Evolutionary conservation across 2,113 vertebrate species (phyloP), one percentile per base, ranked within the genome.

Genomic region (Galemys pyrenaicus): DNA sequence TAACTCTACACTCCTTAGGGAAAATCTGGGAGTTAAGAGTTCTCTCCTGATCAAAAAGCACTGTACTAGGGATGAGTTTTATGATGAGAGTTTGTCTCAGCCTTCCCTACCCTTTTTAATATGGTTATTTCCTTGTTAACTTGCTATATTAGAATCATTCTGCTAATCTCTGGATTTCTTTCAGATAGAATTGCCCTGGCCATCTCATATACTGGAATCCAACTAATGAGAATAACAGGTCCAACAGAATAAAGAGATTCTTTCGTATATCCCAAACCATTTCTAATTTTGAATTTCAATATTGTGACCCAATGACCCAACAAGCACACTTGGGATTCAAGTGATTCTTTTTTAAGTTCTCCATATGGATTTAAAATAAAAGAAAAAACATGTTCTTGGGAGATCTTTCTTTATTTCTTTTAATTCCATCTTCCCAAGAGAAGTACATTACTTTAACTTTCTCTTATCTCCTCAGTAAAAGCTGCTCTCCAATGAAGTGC

Each of bases 271-370:
- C 37, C 44, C 26, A 96, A 89, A 68, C 58, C 11, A 88, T 46
- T 84, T 51, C 32, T 12, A 70, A 92, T 37, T 81, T 82, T 79
- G 78, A 95, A 88, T 94, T 78, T 74, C 15, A 56, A 58, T 77
- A 84, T 51, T 91, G 13, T 90, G 84, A 88, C 35, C 9, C 56
- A 49, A 64, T 85, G 71, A 85, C 41, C 12, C 49, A 62, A 58
- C 22, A 7, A 56, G 39, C 10, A 94, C 68, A 35, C 30, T 71
- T 49, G 11, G 71, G 44, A 67, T 37, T 87, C 49, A 67, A 81
- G 5, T 35, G 9, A 70, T 93, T 88, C 84, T 84, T 73, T 58
- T 88, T 49, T 68, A 87, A 84, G 30, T 30, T 58, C 6, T 84
- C 41, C 8, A 19, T 9, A 1, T n/a, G 35, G 58, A 81, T 80